Conservation (phyloP, 2,888 invertebrate genomes). For the Lydus trimaculatus region DNA sequence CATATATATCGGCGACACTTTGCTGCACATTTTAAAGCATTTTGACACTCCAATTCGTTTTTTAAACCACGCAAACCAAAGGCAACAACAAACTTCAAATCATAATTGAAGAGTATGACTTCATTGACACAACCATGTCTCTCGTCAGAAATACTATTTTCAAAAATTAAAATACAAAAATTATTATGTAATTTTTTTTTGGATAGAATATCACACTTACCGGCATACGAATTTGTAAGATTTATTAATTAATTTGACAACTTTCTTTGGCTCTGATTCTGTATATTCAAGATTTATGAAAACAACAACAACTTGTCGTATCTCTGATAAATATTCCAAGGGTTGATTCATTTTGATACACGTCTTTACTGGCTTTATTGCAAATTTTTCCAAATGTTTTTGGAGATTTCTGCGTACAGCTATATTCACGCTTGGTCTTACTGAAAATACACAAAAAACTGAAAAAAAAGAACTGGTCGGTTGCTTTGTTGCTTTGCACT, state of each 20-base stretch:
- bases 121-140: constrained; percentile 71
- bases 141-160: constrained; percentile 41
- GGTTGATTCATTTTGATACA: constrained; percentile 73
- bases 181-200: no score
- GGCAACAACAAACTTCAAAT: constrained; percentile 74
- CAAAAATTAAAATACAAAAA: not conserved
- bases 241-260: constrained; percentile 21
- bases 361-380: constrained; percentile 67
- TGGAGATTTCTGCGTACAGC: no score
- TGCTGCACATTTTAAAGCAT: constrained; percentile 70
- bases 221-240: no score
- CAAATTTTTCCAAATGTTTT: no score
- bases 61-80: constrained; percentile 79
- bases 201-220: no score
- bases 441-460: no score
- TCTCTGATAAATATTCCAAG: constrained; percentile 75
- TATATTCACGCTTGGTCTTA: no score
- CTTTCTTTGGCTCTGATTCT: constrained; percentile 56
- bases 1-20: constrained; percentile 63
- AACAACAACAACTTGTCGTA: constrained; percentile 73
- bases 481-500: no score
- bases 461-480: no score
- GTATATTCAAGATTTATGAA: constrained; percentile 69
- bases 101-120: constrained; percentile 74
- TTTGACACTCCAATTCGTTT: constrained; percentile 72